Percentiles rank a stretch among this genome's conserved stretches.
phyloP scores from a whole-genome alignment of 2,797 vertebrate genomes.

The Trachurus trachurus region DNA sequence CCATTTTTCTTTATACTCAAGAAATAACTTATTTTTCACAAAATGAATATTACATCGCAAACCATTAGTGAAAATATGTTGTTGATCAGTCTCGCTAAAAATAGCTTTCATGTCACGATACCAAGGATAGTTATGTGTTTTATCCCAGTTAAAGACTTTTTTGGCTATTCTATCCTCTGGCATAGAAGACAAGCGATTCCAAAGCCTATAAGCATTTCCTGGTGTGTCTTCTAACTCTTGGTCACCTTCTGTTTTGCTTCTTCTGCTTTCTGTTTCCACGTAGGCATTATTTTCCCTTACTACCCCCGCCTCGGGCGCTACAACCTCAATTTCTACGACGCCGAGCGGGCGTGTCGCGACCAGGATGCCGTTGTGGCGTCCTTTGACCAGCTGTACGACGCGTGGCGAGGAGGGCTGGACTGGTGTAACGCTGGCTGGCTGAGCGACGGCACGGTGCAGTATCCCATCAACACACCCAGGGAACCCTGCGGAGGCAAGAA shows the following conservation, averaged over 20 bases:
- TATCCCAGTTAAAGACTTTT: no score
- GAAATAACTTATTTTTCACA: no score
- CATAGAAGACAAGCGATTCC: no score
- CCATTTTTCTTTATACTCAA: no score
- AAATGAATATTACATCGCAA: no score
- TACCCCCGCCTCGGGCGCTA: slow-evolving; percentile 93
- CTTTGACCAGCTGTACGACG: slow-evolving; percentile 93
- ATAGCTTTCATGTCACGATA: no score
- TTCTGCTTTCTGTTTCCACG: not conserved
- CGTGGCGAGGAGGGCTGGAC: slow-evolving; percentile 93
- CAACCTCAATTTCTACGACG: slow-evolving; percentile 94
- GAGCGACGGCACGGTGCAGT: slow-evolving; percentile 94
- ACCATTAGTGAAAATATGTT: no score
- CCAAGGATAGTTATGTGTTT: no score
- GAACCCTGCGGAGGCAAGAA: slow-evolving; percentile 95
- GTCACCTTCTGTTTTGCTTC: not conserved
- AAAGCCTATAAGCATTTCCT: no score
- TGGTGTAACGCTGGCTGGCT: slow-evolving; percentile 99
- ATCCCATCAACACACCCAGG: slow-evolving; percentile 93
- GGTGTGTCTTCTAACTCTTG: not conserved
- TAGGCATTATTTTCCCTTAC: slow-evolving; percentile 95
- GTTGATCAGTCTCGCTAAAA: no score
- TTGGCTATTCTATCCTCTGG: no score
- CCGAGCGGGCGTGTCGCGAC: slow-evolving; percentile 89
- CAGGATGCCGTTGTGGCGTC: slow-evolving; percentile 94